A percentile compares a stretch with the other conserved stretches of the same genome.
Conservation (phyloP, 64 coral and sea anemone species). For the Anthopleura sola region DNA sequence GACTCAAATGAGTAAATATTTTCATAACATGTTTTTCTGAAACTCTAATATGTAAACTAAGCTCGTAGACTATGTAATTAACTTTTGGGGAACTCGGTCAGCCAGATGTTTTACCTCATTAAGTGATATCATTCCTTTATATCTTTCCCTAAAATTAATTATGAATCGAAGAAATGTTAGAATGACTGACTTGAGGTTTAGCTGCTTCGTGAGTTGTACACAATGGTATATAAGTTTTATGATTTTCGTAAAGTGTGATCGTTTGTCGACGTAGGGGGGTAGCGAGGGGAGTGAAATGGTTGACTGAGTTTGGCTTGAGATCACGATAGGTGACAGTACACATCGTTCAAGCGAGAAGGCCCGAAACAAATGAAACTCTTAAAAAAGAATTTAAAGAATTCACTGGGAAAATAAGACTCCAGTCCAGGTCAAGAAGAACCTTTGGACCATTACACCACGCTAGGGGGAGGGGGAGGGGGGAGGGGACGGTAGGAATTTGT, state of each 20-base stretch:
- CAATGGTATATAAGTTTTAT: too few species aligned
- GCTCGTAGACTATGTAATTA: background rate
- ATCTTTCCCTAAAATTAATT: too few species aligned
- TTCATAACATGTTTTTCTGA: background rate
- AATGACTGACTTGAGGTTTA: too few species aligned
- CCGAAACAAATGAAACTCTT: background rate
- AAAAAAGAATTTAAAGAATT: background rate
- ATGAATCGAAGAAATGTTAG: too few species aligned
- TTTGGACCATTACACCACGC: background rate
- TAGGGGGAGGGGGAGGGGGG: background rate
- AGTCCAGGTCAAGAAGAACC: background rate
- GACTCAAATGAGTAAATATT: background rate
- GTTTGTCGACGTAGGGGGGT: background rate
- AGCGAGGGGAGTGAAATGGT: background rate
- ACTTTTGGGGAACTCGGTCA: background rate
- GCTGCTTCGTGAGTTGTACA: too few species aligned
- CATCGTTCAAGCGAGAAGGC: background rate
- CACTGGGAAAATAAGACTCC: background rate
- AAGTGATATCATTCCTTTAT: too few species aligned
- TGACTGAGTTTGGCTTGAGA: background rate
- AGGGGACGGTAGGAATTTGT: too few species aligned
- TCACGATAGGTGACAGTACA: background rate
- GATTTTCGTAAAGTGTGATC: too few species aligned
- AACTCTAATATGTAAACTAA: background rate
- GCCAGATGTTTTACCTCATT: background rate